phyloP scores from a whole-genome alignment of 2,888 invertebrate species.

The Epinotia demarniana region DNA sequence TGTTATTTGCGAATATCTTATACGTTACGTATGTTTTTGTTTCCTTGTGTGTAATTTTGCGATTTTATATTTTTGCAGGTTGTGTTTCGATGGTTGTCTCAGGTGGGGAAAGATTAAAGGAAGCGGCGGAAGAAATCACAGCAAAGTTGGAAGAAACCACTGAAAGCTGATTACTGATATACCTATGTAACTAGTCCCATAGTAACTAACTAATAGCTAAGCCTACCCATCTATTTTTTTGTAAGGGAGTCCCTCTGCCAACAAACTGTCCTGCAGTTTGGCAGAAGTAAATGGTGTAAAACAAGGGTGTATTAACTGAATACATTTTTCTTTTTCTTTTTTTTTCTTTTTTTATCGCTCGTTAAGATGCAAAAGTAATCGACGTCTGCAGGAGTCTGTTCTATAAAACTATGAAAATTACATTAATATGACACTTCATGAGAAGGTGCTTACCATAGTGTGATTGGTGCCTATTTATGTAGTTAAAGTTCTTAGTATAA shows the following conservation, averaged over 20 bases:
- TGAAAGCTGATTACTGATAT: neutral
- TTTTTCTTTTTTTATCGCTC: too few relatives aligned
- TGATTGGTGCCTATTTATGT: slow-evolving; percentile 1
- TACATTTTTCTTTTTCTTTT: too few relatives aligned
- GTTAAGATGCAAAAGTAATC: neutral
- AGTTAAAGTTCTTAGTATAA: neutral
- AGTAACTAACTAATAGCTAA: too few relatives aligned
- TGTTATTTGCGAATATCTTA: slow-evolving; percentile 68
- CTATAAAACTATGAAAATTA: slow-evolving; percentile 14
- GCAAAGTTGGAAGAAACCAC: neutral
- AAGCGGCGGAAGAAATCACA: neutral
- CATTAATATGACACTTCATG: slow-evolving; percentile 7
- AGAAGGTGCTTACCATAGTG: neutral
- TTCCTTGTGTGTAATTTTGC: slow-evolving; percentile 36
- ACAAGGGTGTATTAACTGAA: too few relatives aligned
- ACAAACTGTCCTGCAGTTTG: too few relatives aligned
- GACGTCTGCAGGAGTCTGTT: neutral
- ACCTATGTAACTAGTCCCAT: neutral
- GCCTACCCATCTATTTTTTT: too few relatives aligned
- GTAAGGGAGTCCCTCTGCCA: too few relatives aligned
- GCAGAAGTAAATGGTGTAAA: too few relatives aligned
- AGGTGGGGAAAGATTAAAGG: neutral
- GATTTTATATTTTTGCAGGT: slow-evolving; percentile 42
- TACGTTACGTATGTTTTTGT: slow-evolving; percentile 54
- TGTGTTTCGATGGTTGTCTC: slow-evolving; percentile 12